Base-by-base conservation (phyloP, 2,888 invertebrate species). In the Phoenoteleia sp. region DNA sequence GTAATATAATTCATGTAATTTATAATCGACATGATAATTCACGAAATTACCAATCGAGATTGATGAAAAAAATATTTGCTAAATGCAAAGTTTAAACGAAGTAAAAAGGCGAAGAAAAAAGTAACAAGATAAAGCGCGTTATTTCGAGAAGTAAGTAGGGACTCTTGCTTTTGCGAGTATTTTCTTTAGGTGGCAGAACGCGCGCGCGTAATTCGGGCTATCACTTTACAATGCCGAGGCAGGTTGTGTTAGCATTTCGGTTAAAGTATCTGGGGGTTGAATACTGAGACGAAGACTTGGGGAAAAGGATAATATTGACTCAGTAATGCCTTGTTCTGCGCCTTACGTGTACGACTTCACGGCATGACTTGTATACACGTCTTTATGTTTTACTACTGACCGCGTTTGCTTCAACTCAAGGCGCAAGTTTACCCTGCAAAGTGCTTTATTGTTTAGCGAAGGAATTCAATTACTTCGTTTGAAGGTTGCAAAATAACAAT, bases 261-360 rank as follows among this genome's bases (percentile, higher is more conserved):
- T 77, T 77, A 64, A 62, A 71, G 79, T 71, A 80, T 71, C 54
- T 27, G 27, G 33, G 81, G 74, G 81, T 80, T 80, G 66, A 54
- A 67, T 13, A 52, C 74, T 25, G 54, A 49, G 67, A 74, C 58
- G 72, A 66, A 72, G 45, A 56, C 56, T 72, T 47, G 58, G 87
- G 84, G 88, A 88, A 88, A 90, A 90, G 89, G 86, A 90, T 89
- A 90, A 90, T 90, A 89, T 90, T 90, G 88, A 89, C 89, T 89
- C 88, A 90, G 89, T 88, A 88, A 86, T 85, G 86, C 81, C 83
- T 72, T 69, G 75, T 71, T 71, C 69, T 64, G 62, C 66, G 76
- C 62, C 45, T 25, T 54, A 23, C 56, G 69, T 64, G 58, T 49
- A 69, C 77, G 33, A 67, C 60, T 67, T 69, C 77, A 62, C 42